Conservation (phyloP, 2,888 invertebrate genomes). For the Aporophyla lueneburgensis region DNA sequence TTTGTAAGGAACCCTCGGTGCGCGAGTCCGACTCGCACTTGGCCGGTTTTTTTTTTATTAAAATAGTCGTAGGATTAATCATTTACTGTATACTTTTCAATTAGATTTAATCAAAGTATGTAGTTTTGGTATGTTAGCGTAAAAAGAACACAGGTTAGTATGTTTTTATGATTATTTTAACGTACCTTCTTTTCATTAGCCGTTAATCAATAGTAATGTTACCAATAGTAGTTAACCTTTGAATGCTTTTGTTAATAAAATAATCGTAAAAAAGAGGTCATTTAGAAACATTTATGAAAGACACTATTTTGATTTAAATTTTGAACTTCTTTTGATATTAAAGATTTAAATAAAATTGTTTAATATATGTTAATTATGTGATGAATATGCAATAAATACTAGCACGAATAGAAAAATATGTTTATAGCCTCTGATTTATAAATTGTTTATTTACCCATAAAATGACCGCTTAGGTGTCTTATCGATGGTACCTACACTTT, state of each 20-base stretch:
- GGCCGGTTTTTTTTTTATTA: too few relatives aligned
- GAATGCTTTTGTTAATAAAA: constrained; percentile 9
- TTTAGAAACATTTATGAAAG: constrained; percentile 6
- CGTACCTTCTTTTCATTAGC: background rate
- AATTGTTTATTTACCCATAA: background rate
- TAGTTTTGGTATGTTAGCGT: background rate
- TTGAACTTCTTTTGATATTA: background rate
- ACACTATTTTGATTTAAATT: background rate
- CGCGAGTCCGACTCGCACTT: too few relatives aligned
- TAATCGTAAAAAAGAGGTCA: constrained; percentile 25
- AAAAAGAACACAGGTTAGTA: background rate
- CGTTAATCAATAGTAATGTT: background rate
- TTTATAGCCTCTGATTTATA: background rate
- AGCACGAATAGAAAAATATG: background rate
- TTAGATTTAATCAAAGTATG: background rate
- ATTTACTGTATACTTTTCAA: background rate
- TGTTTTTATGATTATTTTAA: background rate
- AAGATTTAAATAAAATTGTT: background rate
- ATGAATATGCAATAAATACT: background rate
- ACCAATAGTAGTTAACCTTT: background rate
- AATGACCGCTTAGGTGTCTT: background rate
- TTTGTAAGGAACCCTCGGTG: too few relatives aligned
- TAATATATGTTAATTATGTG: background rate
- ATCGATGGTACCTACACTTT: background rate
- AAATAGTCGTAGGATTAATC: too few relatives aligned